These are phyloP conservation scores for Pelecanoides urinatrix DNA, from an alignment of 2,113 vertebrate species.

Conservation along the genomic window DNA sequence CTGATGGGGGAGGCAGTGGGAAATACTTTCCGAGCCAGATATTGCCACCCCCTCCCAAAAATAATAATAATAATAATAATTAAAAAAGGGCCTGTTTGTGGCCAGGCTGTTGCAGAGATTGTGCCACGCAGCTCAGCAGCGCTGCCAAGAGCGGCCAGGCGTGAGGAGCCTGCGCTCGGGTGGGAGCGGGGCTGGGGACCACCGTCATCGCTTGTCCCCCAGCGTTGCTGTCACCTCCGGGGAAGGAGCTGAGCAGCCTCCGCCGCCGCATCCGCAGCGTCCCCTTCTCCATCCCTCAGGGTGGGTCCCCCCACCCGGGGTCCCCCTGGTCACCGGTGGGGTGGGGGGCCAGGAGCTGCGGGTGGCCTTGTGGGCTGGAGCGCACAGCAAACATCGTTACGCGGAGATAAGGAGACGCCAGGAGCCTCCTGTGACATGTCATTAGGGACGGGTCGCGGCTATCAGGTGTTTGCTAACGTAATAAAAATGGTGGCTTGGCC, in stretches of 20 bases:
- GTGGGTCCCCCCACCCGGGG: background rate
- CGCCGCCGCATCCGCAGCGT: background rate
- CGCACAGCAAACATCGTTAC: slow-evolving; percentile 74
- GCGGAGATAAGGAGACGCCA: slow-evolving; percentile 88
- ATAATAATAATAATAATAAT: background rate
- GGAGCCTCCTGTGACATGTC: slow-evolving; percentile 79
- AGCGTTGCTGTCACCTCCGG: background rate
- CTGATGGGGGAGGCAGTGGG: background rate
- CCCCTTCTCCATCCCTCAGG: background rate
- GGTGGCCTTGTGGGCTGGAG: slow-evolving; percentile 81
- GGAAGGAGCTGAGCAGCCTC: background rate
- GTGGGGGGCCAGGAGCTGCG: slow-evolving; percentile 44
- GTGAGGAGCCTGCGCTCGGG: accelerated
- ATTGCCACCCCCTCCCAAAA: background rate
- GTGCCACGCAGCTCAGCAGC: background rate
- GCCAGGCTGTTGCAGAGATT: background rate
- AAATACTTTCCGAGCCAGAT: background rate
- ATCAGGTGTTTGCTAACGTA: slow-evolving; percentile 76
- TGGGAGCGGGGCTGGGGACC: accelerated
- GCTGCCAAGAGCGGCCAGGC: background rate
- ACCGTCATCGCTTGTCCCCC: background rate
- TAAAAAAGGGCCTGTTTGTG: background rate
- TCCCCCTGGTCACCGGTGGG: slow-evolving; percentile 7
- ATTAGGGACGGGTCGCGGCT: slow-evolving; percentile 77
- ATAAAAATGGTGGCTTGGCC: slow-evolving; percentile 75